A percentile compares a stretch with the other conserved stretches of the same genome.
Evolutionary conservation across 2,113 vertebrate species (phyloP).

Genomic region (Leiothrix lutea): DNA sequence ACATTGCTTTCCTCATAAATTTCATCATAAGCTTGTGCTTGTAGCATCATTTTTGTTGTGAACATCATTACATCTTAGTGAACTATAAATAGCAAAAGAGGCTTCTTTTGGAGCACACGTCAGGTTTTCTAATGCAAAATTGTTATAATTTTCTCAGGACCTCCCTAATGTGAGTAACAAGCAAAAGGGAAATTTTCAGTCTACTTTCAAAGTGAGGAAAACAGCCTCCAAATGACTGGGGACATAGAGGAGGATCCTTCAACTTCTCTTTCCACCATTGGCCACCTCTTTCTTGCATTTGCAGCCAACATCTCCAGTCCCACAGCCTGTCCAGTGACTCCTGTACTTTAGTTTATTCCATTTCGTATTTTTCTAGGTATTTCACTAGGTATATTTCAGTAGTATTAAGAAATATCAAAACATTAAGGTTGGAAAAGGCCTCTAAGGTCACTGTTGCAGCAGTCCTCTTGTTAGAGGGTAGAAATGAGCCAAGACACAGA

Average conservation of each 20-base stretch:
- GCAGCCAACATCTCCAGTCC: neutral
- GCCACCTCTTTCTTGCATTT: neutral
- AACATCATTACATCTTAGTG: neutral
- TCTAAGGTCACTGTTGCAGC: neutral
- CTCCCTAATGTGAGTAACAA: neutral
- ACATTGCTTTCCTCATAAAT: neutral
- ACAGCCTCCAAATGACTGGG: neutral
- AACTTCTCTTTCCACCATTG: neutral
- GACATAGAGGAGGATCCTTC: neutral
- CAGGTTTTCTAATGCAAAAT: neutral
- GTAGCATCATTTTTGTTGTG: neutral
- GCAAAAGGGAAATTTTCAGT: neutral
- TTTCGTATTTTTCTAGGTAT: neutral
- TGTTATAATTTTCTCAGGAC: neutral
- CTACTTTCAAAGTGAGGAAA: neutral
- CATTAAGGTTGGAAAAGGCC: neutral
- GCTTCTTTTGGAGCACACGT: neutral
- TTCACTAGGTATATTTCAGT: neutral
- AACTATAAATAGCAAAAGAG: neutral
- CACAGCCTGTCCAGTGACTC: neutral
- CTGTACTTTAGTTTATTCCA: neutral
- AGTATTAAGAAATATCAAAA: neutral
- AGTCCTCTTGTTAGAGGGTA: neutral
- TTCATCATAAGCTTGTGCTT: neutral
- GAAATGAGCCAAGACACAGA: neutral